These are phyloP conservation scores for Heterotis niloticus DNA, from an alignment of 2,113 vertebrate species.

Conservation along the genomic window DNA sequence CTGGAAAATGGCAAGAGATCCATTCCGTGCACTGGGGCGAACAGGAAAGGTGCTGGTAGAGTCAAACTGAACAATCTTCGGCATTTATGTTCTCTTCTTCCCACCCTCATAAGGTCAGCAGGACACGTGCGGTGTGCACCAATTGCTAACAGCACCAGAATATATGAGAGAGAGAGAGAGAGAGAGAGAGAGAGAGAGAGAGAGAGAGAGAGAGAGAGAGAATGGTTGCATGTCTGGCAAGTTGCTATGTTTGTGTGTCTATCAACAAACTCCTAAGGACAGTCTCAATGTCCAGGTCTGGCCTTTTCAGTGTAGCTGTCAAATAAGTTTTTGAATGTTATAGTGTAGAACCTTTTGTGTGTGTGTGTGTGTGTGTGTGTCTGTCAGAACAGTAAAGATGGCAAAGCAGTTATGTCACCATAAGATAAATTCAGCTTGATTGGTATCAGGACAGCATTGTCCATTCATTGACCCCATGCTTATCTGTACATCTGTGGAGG, in stretches of 20 bases:
- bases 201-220: too few species aligned
- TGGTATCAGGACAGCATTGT: slow-evolving; percentile 3
- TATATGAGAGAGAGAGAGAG: too few species aligned
- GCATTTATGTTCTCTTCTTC: neutral
- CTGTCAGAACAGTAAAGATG: slow-evolving; percentile 7
- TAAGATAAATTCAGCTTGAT: slow-evolving; percentile 25
- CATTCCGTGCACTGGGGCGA: neutral
- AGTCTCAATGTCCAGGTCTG: neutral
- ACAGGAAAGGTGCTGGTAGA: neutral
- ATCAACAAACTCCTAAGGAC: neutral
- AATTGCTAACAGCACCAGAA: too few species aligned
- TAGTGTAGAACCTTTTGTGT: neutral
- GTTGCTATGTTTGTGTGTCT: neutral
- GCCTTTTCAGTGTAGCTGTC: neutral
- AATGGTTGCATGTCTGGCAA: neutral
- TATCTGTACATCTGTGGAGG: slow-evolving; percentile 24
- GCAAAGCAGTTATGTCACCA: slow-evolving; percentile 29
- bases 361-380: slow-evolving; percentile 23
- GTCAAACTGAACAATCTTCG: neutral
- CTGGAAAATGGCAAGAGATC: slow-evolving; percentile 26
- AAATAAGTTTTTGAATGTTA: neutral
- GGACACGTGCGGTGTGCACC: slow-evolving; percentile 22
- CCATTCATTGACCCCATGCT: neutral
- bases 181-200: too few species aligned
- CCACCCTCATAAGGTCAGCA: neutral